Conservation (phyloP, 2,888 invertebrate genomes). For the Candidula unifasciata region DNA sequence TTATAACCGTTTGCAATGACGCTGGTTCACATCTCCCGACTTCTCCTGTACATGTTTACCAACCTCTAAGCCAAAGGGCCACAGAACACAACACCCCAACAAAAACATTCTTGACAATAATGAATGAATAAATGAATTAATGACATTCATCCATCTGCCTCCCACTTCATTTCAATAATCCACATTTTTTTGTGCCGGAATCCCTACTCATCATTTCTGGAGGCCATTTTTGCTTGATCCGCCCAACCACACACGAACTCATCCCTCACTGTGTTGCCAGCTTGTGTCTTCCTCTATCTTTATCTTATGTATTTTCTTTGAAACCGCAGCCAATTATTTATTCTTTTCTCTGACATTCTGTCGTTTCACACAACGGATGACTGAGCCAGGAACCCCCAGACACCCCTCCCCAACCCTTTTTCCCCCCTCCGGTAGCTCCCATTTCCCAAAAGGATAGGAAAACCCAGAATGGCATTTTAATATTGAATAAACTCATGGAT, state of each 20-base stretch:
- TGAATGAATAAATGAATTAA: too few species aligned
- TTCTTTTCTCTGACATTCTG: not conserved
- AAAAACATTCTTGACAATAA: too few species aligned
- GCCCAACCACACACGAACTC: too few species aligned
- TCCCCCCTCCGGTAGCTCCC: not conserved
- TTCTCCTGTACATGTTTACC: too few species aligned
- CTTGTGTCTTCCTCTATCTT: not conserved
- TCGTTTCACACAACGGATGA: not conserved
- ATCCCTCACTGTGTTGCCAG: too few species aligned
- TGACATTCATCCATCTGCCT: too few species aligned
- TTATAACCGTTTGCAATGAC: too few species aligned
- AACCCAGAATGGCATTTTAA: slow-evolving; percentile 41
- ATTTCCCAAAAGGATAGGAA: slow-evolving; percentile 26
- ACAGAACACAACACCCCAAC: too few species aligned
- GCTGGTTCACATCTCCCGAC: too few species aligned
- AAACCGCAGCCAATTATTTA: not conserved
- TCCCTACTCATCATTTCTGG: too few species aligned
- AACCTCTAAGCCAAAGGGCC: too few species aligned
- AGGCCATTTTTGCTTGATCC: too few species aligned
- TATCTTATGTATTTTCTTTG: not conserved
- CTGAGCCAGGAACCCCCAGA: not conserved
- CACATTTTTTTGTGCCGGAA: not conserved
- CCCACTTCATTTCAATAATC: not conserved
- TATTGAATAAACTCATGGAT: slow-evolving; percentile 48
- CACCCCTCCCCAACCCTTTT: not conserved